These are phyloP conservation scores for Alviniconcha strummeri DNA, from an alignment of 2,888 invertebrate genomes.

Conservation along the genomic window DNA sequence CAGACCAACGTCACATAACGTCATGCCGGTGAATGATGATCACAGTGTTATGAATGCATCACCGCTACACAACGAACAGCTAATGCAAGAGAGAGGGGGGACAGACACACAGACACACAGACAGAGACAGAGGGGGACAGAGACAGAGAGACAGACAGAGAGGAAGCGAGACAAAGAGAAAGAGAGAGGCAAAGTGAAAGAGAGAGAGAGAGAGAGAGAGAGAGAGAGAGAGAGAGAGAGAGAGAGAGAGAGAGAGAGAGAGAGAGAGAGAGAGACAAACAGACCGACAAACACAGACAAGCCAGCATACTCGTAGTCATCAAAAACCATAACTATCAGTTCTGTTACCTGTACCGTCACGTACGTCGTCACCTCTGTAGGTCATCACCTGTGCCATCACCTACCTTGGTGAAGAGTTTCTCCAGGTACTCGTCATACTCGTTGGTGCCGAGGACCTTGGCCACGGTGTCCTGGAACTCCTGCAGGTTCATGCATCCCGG, in stretches of 20 bases:
- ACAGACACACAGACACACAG: neutral
- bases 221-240: neutral
- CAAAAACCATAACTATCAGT: no score
- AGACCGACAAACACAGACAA: neutral
- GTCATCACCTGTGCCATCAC: neutral
- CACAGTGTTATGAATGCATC: no score
- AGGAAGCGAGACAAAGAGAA: neutral
- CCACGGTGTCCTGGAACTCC: conserved; percentile 70
- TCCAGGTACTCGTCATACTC: conserved; percentile 71
- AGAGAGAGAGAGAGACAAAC: neutral
- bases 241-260: neutral
- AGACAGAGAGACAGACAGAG: neutral
- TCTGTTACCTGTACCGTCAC: no score
- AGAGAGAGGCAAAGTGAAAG: neutral
- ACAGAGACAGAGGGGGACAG: neutral
- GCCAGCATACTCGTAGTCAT: neutral
- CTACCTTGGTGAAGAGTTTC: conserved; percentile 71
- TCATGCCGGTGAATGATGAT: neutral
- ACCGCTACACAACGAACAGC: no score
- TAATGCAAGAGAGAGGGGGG: neutral
- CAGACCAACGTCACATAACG: neutral
- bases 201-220: neutral
- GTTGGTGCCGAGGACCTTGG: conserved; percentile 64
- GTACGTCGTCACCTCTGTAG: no score
- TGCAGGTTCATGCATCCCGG: conserved; percentile 68